These are phyloP conservation scores for Charaxes varanes DNA, from an alignment of 1,140 invertebrate species.

Conservation along the genomic window DNA sequence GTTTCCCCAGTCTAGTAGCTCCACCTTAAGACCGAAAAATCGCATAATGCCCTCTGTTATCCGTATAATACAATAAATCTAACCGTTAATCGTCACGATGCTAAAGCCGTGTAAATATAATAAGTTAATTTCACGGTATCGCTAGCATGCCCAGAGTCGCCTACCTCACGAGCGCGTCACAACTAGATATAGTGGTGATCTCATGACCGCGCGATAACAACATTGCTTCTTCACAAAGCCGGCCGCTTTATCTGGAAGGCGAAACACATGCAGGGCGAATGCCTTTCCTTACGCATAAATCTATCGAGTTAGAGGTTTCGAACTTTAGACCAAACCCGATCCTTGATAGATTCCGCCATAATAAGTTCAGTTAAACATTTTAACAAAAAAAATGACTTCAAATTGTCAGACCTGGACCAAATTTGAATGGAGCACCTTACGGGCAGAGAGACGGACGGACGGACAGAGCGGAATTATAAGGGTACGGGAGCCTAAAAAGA, in stretches of 20 bases:
- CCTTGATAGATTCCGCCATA: too few species aligned
- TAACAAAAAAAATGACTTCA: too few species aligned
- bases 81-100: background rate
- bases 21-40: too few species aligned
- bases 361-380: too few species aligned
- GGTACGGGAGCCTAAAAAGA: too few species aligned
- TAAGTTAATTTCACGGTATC: slow-evolving; percentile 9
- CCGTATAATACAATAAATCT: background rate
- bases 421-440: too few species aligned
- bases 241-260: slow-evolving; percentile 2
- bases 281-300: background rate
- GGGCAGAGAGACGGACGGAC: too few species aligned
- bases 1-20: too few species aligned
- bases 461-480: too few species aligned
- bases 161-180: slow-evolving; percentile 42
- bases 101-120: slow-evolving; percentile 3
- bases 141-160: slow-evolving; percentile 5
- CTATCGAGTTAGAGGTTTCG: too few species aligned
- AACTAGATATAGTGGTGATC: slow-evolving; percentile 63
- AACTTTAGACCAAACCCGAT: too few species aligned
- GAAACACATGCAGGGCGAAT: slow-evolving; percentile 1
- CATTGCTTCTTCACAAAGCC: slow-evolving; percentile 11
- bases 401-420: background rate
- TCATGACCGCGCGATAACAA: slow-evolving; percentile 33
- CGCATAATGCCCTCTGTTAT: too few species aligned